phyloP scores from a whole-genome alignment of 2,113 vertebrate species.

The Dunckerocampus dactyliophorus region DNA sequence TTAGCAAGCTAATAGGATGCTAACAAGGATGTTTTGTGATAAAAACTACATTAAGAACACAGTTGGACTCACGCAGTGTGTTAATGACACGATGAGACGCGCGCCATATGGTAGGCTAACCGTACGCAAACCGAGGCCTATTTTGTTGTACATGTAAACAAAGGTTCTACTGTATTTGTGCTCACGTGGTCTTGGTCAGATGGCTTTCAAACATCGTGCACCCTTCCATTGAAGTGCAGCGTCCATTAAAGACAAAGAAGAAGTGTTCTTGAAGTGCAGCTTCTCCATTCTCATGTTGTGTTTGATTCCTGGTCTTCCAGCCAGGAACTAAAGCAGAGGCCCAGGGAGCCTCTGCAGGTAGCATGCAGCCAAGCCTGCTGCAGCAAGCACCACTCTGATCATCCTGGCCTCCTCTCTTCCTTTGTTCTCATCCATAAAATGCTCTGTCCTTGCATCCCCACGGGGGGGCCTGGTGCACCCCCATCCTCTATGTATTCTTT shows the following conservation, averaged over 20 bases:
- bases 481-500: conserved; percentile 83
- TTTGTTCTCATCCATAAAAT: conserved; percentile 58
- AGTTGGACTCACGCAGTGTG: too few relatives aligned
- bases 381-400: conserved; percentile 41
- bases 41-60: too few relatives aligned
- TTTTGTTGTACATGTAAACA: too few relatives aligned
- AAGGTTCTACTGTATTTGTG: too few relatives aligned
- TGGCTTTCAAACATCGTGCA: too few relatives aligned
- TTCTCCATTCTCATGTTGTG: conserved; percentile 5
- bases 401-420: conserved; percentile 30
- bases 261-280: neutral
- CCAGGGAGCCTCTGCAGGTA: conserved; percentile 44
- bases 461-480: conserved; percentile 78
- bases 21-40: too few relatives aligned
- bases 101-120: too few relatives aligned
- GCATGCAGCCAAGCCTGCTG: conserved; percentile 27
- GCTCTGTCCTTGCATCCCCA: conserved; percentile 47
- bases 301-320: conserved; percentile 10
- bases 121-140: too few relatives aligned
- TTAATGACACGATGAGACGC: too few relatives aligned
- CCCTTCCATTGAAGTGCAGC: too few relatives aligned
- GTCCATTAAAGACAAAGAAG: neutral
- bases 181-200: too few relatives aligned
- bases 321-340: conserved; percentile 20
- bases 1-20: too few relatives aligned